These are phyloP conservation scores for Chaunax sp. DNA, from an alignment of 2,797 vertebrate species.

Conservation along the genomic window DNA sequence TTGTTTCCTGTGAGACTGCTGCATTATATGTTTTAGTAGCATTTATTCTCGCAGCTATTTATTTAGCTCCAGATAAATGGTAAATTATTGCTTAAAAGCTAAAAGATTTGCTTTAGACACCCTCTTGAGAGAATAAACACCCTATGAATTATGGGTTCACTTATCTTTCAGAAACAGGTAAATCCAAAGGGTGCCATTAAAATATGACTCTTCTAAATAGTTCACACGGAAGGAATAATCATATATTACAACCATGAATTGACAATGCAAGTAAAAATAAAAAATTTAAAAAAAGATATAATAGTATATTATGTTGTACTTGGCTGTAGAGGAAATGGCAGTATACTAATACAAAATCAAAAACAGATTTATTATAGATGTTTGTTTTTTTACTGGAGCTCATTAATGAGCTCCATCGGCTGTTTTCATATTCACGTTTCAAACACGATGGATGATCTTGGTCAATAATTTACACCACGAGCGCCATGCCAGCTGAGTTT, in stretches of 20 bases:
- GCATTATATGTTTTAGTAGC: constrained; percentile 17
- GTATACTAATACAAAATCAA: background rate
- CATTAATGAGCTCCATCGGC: constrained; percentile 27
- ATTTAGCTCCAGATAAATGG: constrained; percentile 15
- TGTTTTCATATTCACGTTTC: constrained; percentile 42
- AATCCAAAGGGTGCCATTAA: constrained; percentile 48
- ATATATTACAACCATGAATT: constrained; percentile 52
- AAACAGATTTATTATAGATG: constrained; percentile 1
- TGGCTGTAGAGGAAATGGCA: too few relatives aligned
- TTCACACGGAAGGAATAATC: constrained; percentile 29
- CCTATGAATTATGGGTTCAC: constrained; percentile 64
- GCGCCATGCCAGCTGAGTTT: constrained; percentile 35
- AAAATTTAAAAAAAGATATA: too few relatives aligned
- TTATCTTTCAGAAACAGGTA: constrained; percentile 55
- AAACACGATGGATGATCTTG: constrained; percentile 16
- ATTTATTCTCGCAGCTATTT: constrained; percentile 31
- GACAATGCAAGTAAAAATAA: constrained; percentile 22
- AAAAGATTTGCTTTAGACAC: constrained; percentile 33
- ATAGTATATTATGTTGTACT: background rate
- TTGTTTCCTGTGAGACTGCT: constrained; percentile 31
- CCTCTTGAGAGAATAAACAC: constrained; percentile 9
- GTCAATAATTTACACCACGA: constrained; percentile 71
- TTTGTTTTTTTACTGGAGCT: background rate
- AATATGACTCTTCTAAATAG: constrained; percentile 55
- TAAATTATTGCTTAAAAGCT: constrained; percentile 36